Evolutionary conservation across 2,888 invertebrate genomes (phyloP).

Genomic region (Amaurobius ferox): DNA sequence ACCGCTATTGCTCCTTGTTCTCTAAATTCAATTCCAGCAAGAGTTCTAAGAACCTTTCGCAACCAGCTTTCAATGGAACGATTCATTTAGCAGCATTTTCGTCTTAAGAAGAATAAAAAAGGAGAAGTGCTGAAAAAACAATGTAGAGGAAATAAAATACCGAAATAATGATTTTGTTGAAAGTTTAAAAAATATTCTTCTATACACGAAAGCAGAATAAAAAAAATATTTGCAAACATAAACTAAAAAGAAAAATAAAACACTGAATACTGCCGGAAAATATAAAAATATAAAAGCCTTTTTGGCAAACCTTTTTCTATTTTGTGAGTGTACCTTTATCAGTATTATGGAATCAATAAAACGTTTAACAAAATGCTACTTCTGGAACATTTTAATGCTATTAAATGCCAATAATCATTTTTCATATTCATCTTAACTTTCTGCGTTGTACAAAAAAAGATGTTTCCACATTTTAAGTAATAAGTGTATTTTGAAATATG

Average conservation of each 20-base stretch:
- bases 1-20: neutral
- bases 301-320: neutral
- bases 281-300: conserved; percentile 13
- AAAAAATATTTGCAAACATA: neutral
- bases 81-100: conserved; percentile 10
- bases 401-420: too few species aligned
- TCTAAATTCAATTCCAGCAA: neutral
- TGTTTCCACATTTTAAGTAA: too few species aligned
- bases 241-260: conserved; percentile 5
- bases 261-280: neutral
- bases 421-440: too few species aligned
- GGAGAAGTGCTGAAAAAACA: neutral
- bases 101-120: conserved; percentile 4
- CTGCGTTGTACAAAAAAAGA: too few species aligned
- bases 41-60: neutral
- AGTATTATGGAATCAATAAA: conserved; percentile 5
- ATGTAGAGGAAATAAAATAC: neutral
- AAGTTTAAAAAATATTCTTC: neutral
- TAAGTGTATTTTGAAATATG: too few species aligned
- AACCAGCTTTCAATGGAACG: neutral
- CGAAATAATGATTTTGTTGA: conserved; percentile 1
- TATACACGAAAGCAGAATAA: neutral
- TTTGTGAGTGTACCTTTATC: neutral
- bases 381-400: too few species aligned
- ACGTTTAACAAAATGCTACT: too few species aligned